Base-by-base conservation (phyloP, 2,888 invertebrate genomes). In the Malachius bipustulatus region DNA sequence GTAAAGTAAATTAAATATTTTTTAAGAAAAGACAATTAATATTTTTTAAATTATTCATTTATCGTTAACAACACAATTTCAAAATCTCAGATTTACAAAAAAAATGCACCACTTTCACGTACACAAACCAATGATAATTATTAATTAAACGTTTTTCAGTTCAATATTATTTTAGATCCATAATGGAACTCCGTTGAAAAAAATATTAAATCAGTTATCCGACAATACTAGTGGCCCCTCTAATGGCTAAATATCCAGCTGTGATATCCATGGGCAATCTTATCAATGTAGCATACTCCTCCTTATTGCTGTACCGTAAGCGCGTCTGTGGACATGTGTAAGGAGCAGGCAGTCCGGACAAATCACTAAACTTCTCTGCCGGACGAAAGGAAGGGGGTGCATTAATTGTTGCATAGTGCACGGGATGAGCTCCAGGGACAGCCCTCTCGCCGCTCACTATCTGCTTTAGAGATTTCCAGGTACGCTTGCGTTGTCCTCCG, bases 321-420 rank as follows among this genome's bases (percentile, higher is more conserved):
- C 90, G 87, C 1, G 87, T 89, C 56, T 88, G 87, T 3, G 93
- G 85, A 65, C 93, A 91, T 45, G 83, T 82, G 53, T 93, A 94
- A 9, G 81, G 81, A 14, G 90, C 76, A 28, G 80, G 77, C 16
- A 91, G 62, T 0, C 91, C 91, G 35, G 89, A 89, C 42, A 93
- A 78, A 56, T 93, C 93, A 0, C 91, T 93, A 60, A 93, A 93
- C 52, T 91, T 93, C 55, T 90, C 90, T 0, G 85, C 77, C 3
- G 93, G 93, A 55, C 77, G 79, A 55, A 91, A 84, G 24, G 89
- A 84, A 26, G 91, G 90, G 8, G 90, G 90, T 14, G 90, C 88
- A 62, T 90, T 90, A 43, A 93, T 79, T 14, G 81, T 78, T 50
- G 82, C 82, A 66, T 91, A 90, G 50, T 83, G 73, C 36, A 87